Evolutionary conservation across 2,888 invertebrate genomes (phyloP).

Genomic region (Hermodice carunculata): DNA sequence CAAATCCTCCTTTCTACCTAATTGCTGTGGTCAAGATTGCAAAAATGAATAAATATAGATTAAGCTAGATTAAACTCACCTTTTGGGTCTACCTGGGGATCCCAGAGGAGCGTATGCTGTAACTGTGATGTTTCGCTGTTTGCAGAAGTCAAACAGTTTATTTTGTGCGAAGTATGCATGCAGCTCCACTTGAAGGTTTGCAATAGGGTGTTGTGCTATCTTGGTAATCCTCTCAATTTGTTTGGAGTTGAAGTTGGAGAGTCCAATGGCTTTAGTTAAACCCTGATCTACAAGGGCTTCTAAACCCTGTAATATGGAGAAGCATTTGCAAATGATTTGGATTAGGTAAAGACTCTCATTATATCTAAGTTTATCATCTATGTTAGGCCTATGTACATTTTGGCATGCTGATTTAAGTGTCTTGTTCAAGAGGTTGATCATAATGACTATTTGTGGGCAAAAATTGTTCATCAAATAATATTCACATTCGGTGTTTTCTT

Average conservation of each 20-base stretch:
- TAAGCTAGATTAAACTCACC: neutral
- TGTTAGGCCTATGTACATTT: no score
- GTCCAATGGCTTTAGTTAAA: neutral
- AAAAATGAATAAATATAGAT: neutral
- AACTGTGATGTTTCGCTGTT: neutral
- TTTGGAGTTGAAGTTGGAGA: conserved; percentile 4
- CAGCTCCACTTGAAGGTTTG: neutral
- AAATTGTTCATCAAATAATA: no score
- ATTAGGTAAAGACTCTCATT: no score
- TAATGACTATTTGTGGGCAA: no score
- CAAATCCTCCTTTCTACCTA: no score
- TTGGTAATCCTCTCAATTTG: neutral
- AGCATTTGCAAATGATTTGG: no score
- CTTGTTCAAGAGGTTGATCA: no score
- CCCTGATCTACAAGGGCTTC: conserved; percentile 1
- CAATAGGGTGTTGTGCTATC: neutral
- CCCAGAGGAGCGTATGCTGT: neutral
- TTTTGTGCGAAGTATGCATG: conserved; percentile 2
- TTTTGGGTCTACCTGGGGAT: neutral
- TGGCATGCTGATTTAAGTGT: no score
- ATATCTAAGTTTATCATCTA: no score
- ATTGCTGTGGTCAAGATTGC: no score
- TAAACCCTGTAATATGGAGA: neutral
- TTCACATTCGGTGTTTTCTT: no score
- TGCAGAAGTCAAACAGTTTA: neutral